Percentiles rank a stretch among this genome's conserved stretches.
phyloP scores from a whole-genome alignment of 2,113 vertebrate genomes.

The Plecotus auritus region DNA sequence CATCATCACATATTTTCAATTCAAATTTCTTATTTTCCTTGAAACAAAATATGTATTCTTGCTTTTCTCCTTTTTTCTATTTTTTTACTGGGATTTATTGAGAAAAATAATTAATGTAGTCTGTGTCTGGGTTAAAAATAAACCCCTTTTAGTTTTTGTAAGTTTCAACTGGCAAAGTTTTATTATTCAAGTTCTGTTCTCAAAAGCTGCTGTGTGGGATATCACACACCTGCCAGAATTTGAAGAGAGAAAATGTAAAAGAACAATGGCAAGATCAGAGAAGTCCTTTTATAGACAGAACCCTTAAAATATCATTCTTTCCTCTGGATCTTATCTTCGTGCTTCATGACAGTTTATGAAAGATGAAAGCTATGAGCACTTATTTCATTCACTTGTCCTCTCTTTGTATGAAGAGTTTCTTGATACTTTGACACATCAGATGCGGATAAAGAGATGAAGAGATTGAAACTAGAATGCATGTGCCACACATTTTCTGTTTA shows the following conservation, averaged over 20 bases:
- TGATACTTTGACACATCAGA: neutral
- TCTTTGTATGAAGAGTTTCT: neutral
- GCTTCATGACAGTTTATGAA: neutral
- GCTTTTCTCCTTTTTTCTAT: neutral
- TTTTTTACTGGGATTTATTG: neutral
- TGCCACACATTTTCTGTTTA: neutral
- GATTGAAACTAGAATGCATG: neutral
- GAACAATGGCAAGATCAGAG: neutral
- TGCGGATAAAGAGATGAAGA: slow-evolving; percentile 19
- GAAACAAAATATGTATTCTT: neutral
- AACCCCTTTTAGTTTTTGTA: neutral
- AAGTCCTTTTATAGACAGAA: neutral
- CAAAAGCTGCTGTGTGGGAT: neutral
- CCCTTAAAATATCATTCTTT: neutral
- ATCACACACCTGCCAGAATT: neutral
- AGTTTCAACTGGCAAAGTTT: neutral
- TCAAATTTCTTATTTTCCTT: neutral
- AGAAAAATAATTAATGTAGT: neutral
- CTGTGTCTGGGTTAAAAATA: neutral
- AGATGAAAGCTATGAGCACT: neutral
- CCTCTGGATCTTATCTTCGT: neutral
- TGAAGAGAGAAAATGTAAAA: neutral
- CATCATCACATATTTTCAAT: neutral
- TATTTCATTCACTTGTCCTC: neutral
- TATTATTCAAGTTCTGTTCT: neutral